phyloP scores from a whole-genome alignment of 1,140 invertebrate genomes.

The Cydia pomonella region DNA sequence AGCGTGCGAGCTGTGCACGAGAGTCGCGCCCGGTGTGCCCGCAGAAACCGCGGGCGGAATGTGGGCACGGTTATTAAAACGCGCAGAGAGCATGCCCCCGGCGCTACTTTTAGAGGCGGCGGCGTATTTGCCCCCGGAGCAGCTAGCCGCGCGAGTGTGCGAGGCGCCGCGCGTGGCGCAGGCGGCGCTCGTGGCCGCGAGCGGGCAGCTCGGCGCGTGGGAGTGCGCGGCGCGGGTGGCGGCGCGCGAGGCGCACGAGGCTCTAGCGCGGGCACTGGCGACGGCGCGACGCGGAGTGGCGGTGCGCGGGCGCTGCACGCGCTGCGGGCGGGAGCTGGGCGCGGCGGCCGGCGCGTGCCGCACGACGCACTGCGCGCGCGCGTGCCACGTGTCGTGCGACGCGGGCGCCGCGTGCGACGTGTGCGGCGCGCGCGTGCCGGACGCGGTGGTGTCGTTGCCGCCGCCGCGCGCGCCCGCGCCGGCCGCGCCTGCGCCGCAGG shows the following conservation, averaged over 20 bases:
- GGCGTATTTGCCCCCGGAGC: slow-evolving; percentile 54
- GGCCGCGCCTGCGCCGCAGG: slow-evolving; percentile 39
- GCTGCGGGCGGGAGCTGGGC: slow-evolving; percentile 46
- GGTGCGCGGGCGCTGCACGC: slow-evolving; percentile 42
- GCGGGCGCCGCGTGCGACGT: slow-evolving; percentile 41
- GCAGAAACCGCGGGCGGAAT: slow-evolving; percentile 52
- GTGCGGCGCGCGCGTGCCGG: slow-evolving; percentile 48
- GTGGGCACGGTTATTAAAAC: slow-evolving; percentile 60
- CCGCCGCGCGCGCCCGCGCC: slow-evolving; percentile 32
- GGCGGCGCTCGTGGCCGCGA: slow-evolving; percentile 47
- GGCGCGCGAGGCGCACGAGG: slow-evolving; percentile 54
- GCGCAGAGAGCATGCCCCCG: slow-evolving; percentile 48
- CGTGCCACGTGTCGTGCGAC: slow-evolving; percentile 51
- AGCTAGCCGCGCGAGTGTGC: slow-evolving; percentile 50
- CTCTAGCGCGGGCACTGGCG: slow-evolving; percentile 53
- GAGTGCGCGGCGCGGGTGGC: slow-evolving; percentile 44
- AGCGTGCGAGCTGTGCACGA: slow-evolving; percentile 59
- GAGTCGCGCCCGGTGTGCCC: slow-evolving; percentile 53
- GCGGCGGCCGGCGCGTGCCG: slow-evolving; percentile 39
- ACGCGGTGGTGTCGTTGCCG: slow-evolving; percentile 37
- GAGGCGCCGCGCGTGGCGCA: slow-evolving; percentile 49
- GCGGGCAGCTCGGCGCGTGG: slow-evolving; percentile 49
- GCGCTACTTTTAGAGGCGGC: slow-evolving; percentile 61
- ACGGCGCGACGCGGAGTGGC: slow-evolving; percentile 49
- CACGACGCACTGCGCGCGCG: slow-evolving; percentile 50